phyloP scores from a whole-genome alignment of 2,797 vertebrate genomes.

The Potorous gilbertii region DNA sequence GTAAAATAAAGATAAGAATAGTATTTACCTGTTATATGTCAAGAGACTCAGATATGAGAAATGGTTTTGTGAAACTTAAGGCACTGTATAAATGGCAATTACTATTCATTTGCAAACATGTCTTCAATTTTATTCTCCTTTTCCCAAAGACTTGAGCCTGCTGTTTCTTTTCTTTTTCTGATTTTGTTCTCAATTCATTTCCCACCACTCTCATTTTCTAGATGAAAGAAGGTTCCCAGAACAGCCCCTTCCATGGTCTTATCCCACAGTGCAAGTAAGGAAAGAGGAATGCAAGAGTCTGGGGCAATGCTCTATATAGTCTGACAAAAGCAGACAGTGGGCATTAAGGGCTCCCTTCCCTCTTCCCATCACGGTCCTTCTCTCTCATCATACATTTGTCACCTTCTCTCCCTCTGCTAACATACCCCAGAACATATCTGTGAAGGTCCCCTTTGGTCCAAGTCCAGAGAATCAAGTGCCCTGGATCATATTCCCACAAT shows the following conservation, averaged over 20 bases:
- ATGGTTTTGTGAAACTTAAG: neutral
- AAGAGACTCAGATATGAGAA: neutral
- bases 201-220: neutral
- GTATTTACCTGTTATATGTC: neutral
- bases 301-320: neutral
- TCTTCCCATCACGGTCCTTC: neutral
- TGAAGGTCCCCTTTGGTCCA: neutral
- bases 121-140: too few species aligned
- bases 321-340: neutral
- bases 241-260: neutral
- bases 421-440: neutral
- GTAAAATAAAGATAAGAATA: neutral
- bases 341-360: neutral
- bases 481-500: neutral
- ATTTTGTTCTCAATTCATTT: neutral
- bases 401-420: neutral
- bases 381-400: neutral
- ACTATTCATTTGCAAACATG: neutral
- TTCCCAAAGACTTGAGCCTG: too few species aligned
- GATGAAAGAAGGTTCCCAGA: neutral
- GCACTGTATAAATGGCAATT: neutral
- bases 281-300: neutral
- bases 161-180: neutral
- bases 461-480: neutral
- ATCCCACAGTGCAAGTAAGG: neutral